Conservation (phyloP, 2,888 invertebrate species). For the Celastrina argiolus region DNA sequence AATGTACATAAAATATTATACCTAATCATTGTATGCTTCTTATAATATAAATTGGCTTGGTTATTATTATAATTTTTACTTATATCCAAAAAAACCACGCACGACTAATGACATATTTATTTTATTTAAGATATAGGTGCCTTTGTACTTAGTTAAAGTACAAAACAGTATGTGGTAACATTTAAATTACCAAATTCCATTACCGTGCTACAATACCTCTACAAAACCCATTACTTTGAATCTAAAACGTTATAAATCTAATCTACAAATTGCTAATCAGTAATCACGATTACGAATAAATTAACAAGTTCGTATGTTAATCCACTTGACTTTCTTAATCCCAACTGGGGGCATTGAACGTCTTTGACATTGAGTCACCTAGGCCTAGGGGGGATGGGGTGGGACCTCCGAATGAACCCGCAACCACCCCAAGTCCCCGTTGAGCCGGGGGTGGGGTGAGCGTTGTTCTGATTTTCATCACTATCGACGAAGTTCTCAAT, state of each 20-base stretch:
- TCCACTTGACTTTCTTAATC: neutral
- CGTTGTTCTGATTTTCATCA: slow-evolving; percentile 10
- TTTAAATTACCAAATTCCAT: too few species aligned
- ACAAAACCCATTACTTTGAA: too few species aligned
- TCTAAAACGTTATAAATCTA: neutral
- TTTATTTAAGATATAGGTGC: too few species aligned
- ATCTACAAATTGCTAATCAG: neutral
- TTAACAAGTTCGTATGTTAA: neutral
- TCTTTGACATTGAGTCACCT: slow-evolving; percentile 61
- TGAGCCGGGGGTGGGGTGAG: neutral
- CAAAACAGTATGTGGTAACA: too few species aligned
- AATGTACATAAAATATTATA: too few species aligned
- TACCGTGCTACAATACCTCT: too few species aligned
- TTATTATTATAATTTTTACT: too few species aligned
- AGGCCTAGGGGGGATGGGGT: slow-evolving; percentile 45
- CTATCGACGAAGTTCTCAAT: neutral
- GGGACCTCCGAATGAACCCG: slow-evolving; percentile 51
- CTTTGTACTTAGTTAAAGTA: too few species aligned
- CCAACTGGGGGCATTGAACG: slow-evolving; percentile 56
- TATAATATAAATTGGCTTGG: too few species aligned
- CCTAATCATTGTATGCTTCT: too few species aligned
- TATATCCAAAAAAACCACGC: too few species aligned
- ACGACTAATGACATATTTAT: too few species aligned
- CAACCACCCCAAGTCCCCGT: slow-evolving; percentile 7
- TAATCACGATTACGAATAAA: neutral